phyloP scores from a whole-genome alignment of 2,888 invertebrate genomes.

The Monopis laevigella region DNA sequence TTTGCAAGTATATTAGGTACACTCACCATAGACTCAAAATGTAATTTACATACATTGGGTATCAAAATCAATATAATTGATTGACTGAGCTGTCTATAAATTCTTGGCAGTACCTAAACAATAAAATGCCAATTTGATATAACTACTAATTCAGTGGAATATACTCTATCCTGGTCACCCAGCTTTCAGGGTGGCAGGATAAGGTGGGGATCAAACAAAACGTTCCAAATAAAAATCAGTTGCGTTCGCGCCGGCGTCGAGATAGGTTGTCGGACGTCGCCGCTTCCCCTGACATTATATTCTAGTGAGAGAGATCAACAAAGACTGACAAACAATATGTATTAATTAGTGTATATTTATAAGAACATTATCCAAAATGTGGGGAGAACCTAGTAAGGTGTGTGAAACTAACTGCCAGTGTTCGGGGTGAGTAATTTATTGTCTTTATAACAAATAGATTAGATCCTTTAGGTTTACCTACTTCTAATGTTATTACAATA shows the following conservation, averaged over 20 bases:
- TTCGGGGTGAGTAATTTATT: slow-evolving; percentile 35
- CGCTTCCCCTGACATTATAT: slow-evolving; percentile 15
- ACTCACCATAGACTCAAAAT: no score
- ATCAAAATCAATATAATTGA: no score
- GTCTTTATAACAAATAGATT: no score
- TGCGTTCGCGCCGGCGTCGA: slow-evolving; percentile 27
- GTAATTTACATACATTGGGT: no score
- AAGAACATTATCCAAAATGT: slow-evolving; percentile 37
- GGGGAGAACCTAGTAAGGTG: slow-evolving; percentile 46
- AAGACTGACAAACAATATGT: slow-evolving; percentile 35
- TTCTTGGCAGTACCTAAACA: no score
- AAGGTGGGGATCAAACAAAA: slow-evolving; percentile 17
- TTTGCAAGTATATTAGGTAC: no score
- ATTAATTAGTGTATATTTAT: slow-evolving; percentile 27
- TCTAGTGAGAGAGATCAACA: slow-evolving; percentile 27
- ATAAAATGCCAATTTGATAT: slow-evolving; percentile 12
- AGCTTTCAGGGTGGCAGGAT: slow-evolving; percentile 24
- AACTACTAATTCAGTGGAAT: slow-evolving; percentile 37
- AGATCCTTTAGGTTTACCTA: no score
- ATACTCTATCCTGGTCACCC: slow-evolving; percentile 21
- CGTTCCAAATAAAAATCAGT: slow-evolving; percentile 13
- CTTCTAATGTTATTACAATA: no score
- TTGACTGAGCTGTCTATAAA: no score
- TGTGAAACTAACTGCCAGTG: slow-evolving; percentile 57
- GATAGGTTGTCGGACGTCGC: slow-evolving; percentile 17